Percentiles rank a stretch among this genome's conserved stretches.
Conservation (phyloP, 1,140 invertebrate genomes). For the Gonioctena quinquepunctata region DNA sequence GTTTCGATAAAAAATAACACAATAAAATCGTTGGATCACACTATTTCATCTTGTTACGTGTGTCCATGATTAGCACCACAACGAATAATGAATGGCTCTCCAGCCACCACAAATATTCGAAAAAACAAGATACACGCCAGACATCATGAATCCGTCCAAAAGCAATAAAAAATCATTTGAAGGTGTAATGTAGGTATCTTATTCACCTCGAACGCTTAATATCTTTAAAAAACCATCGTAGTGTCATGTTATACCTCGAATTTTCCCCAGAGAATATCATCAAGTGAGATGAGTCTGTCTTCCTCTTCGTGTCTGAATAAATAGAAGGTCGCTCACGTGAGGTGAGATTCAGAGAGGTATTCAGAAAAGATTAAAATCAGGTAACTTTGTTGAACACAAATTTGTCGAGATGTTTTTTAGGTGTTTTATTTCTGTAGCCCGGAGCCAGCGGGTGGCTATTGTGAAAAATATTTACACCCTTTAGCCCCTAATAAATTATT, state of each 20-base stretch:
- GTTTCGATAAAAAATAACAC: too few species aligned
- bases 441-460: conserved; percentile 36
- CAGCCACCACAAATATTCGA: neutral
- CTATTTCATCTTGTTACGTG: neutral
- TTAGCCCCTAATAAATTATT: conserved; percentile 41
- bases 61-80: neutral
- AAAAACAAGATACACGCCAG: neutral
- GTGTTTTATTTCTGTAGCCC: conserved; percentile 35
- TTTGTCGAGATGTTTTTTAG: conserved; percentile 38
- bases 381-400: conserved; percentile 36
- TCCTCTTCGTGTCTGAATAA: neutral
- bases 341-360: neutral
- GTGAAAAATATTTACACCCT: conserved; percentile 45
- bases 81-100: neutral
- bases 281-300: neutral
- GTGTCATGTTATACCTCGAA: conserved; percentile 36
- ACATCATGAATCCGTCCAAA: neutral
- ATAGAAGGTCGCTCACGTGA: neutral
- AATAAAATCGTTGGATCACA: too few species aligned
- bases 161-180: conserved; percentile 27
- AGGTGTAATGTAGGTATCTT: conserved; percentile 34
- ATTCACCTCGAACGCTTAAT: conserved; percentile 33
- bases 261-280: conserved; percentile 1
- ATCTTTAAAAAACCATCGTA: conserved; percentile 35
- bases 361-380: conserved; percentile 21